These are phyloP conservation scores for Dromococcyx pavoninus DNA, from an alignment of 2,797 vertebrate genomes.

Conservation along the genomic window DNA sequence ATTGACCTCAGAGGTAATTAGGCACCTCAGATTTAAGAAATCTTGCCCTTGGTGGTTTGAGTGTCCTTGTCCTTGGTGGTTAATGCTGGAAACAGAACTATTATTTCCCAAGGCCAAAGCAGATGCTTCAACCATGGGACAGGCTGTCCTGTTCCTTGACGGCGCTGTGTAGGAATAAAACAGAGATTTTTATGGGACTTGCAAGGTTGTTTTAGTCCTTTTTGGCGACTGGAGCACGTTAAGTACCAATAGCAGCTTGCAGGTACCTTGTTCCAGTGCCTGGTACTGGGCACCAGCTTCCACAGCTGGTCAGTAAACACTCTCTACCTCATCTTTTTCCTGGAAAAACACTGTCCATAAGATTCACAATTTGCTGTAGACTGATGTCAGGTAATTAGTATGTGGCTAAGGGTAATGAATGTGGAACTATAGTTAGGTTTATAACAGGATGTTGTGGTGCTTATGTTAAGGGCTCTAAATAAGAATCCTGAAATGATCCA, in stretches of 20 bases:
- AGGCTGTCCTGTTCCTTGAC: not conserved
- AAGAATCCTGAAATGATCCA: not conserved
- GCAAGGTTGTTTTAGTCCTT: not conserved
- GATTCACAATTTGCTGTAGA: not conserved
- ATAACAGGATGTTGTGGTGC: not conserved
- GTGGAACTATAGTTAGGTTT: not conserved
- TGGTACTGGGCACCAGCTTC: not conserved
- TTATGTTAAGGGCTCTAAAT: not conserved
- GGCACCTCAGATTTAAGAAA: slow-evolving; percentile 5
- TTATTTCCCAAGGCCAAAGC: not conserved
- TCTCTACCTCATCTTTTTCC: not conserved
- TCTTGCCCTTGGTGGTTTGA: not conserved
- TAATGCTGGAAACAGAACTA: not conserved
- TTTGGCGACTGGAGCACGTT: not conserved
- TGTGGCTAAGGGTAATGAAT: not conserved
- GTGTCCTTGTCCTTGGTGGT: not conserved
- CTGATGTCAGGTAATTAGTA: not conserved
- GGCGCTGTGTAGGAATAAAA: not conserved
- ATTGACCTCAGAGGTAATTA: slow-evolving; percentile 24
- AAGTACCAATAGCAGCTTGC: not conserved
- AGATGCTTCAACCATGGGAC: not conserved
- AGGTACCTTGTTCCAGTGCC: not conserved
- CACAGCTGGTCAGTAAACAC: not conserved
- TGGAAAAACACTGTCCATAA: not conserved
- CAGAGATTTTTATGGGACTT: not conserved